phyloP scores from a whole-genome alignment of 2,113 vertebrate genomes.

The Oncorhynchus tshawytscha region DNA sequence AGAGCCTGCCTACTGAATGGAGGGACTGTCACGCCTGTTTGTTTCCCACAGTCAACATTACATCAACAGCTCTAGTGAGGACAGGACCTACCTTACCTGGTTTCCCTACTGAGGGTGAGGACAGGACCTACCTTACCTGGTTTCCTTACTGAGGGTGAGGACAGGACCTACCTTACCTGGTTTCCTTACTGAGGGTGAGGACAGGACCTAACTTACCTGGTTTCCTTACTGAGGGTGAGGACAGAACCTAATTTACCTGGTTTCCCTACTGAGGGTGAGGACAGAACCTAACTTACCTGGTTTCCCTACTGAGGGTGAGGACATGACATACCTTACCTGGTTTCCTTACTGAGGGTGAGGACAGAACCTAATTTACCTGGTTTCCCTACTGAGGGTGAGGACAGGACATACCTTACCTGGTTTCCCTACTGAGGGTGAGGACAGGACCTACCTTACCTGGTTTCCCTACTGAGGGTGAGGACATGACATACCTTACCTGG shows the following conservation, averaged over 20 bases:
- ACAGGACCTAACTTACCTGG: conserved; percentile 1
- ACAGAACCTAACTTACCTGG: conserved; percentile 19
- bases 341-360: not conserved
- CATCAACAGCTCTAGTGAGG: not conserved
- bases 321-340: conserved; percentile 19
- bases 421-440: no score
- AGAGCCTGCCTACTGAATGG: conserved; percentile 6
- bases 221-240: conserved; percentile 6
- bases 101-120: not conserved
- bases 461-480: no score
- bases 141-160: no score
- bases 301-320: not conserved
- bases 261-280: conserved; percentile 8
- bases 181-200: conserved; percentile 4
- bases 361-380: conserved; percentile 19
- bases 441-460: not conserved
- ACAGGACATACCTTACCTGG: conserved; percentile 20
- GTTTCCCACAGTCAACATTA: conserved; percentile 36
- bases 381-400: conserved; percentile 6
- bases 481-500: no score
- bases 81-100: conserved; percentile 16
- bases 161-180: not conserved
- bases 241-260: conserved; percentile 20
- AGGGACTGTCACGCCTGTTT: conserved; percentile 25
- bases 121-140: no score